phyloP scores from a whole-genome alignment of 2,888 invertebrate genomes.

The Argyra leucocephala region DNA sequence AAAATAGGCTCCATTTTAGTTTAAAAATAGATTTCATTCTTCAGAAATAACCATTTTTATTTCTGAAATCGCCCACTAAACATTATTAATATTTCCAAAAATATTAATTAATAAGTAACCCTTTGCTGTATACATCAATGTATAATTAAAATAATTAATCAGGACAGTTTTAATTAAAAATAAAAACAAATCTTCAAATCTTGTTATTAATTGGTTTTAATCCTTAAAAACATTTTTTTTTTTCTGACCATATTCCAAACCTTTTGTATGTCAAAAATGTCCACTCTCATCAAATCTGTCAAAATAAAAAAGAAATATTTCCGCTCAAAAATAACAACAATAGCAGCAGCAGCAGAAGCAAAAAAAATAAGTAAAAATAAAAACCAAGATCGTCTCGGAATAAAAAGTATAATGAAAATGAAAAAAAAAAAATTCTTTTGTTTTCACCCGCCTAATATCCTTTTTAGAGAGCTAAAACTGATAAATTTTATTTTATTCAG shows the following conservation, averaged over 20 bases:
- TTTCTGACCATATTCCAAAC: neutral
- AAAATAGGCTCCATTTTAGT: too few relatives aligned
- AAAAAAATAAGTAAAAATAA: too few relatives aligned
- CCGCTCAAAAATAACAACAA: neutral
- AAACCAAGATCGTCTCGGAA: neutral
- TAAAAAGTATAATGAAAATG: neutral
- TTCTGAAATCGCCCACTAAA: too few relatives aligned
- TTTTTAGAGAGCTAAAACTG: neutral
- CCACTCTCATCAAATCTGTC: neutral
- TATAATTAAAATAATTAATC: neutral
- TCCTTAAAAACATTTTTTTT: neutral
- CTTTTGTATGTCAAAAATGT: neutral
- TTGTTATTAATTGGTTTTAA: neutral
- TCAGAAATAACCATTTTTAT: too few relatives aligned
- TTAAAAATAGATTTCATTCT: too few relatives aligned
- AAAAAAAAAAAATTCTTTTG: neutral
- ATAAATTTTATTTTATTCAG: neutral
- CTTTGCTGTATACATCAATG: neutral
- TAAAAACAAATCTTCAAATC: neutral
- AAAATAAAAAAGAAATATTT: slow-evolving; percentile 1
- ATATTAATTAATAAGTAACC: too few relatives aligned
- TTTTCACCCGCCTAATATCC: neutral
- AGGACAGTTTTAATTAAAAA: slow-evolving; percentile 1
- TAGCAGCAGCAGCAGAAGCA: too few relatives aligned
- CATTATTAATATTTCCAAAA: too few relatives aligned